These are phyloP conservation scores for Larimichthys crocea DNA, from an alignment of 2,113 vertebrate genomes.

Conservation along the genomic window DNA sequence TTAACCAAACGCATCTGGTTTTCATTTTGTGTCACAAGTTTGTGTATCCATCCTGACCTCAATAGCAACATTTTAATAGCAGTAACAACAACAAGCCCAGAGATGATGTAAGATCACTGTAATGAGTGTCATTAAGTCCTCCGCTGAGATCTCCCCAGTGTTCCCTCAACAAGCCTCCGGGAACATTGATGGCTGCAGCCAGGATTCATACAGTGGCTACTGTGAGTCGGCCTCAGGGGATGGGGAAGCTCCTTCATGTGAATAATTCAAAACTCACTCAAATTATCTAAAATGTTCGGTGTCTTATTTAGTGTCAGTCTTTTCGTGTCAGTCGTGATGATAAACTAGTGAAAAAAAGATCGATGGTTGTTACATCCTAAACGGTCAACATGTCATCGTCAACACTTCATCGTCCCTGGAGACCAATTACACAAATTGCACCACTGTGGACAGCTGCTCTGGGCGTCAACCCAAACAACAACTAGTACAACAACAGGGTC, in stretches of 20 bases:
- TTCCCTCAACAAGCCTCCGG: neutral
- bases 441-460: neutral
- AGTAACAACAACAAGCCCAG: constrained; percentile 9
- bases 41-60: too few species aligned
- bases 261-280: neutral
- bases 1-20: too few species aligned
- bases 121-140: constrained; percentile 7
- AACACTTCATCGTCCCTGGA: neutral
- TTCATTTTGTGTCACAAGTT: too few species aligned
- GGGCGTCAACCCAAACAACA: neutral
- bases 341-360: neutral
- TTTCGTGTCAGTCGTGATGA: neutral
- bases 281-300: too few species aligned
- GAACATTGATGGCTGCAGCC: neutral
- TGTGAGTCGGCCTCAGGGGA: neutral
- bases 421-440: constrained; percentile 2
- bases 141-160: neutral
- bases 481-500: neutral
- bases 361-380: neutral
- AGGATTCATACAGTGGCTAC: neutral
- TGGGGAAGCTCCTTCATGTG: neutral
- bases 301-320: neutral
- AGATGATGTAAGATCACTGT: neutral
- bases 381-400: neutral
- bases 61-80: neutral